phyloP scores from a whole-genome alignment of 2,113 vertebrate species.

The Albula goreensis region DNA sequence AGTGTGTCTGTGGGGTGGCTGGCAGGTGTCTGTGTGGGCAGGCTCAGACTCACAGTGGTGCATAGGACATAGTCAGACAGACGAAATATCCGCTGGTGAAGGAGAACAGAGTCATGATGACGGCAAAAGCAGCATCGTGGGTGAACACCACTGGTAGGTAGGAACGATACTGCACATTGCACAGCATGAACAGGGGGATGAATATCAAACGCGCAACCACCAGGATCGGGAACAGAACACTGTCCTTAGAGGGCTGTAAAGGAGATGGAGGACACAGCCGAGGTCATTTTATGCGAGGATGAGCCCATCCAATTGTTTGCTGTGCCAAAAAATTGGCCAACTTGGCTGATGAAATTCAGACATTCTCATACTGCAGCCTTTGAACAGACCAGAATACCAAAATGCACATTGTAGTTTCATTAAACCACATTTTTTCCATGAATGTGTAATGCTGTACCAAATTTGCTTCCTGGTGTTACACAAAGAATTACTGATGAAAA shows the following conservation, averaged over 20 bases:
- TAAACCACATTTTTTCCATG: no score
- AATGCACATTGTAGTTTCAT: no score
- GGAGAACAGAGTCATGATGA: conserved; percentile 79
- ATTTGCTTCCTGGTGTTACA: no score
- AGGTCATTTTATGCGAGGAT: no score
- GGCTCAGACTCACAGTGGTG: conserved; percentile 75
- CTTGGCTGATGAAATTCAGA: no score
- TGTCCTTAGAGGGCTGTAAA: conserved; percentile 73
- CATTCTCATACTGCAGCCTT: no score
- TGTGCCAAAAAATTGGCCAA: no score
- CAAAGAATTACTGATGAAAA: no score
- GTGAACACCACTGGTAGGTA: conserved; percentile 69
- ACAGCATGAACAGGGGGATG: conserved; percentile 82
- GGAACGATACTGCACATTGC: conserved; percentile 68
- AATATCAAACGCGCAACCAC: conserved; percentile 75
- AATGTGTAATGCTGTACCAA: no score
- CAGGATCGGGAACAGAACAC: conserved; percentile 69
- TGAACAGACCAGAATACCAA: no score
- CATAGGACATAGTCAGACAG: conserved; percentile 85
- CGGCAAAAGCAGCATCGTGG: conserved; percentile 70
- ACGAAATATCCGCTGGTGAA: conserved; percentile 82
- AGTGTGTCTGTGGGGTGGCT: no score
- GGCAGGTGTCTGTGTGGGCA: neutral
- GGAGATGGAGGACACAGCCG: neutral
- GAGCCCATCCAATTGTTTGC: no score